Evolutionary conservation across 2,888 invertebrate genomes (phyloP).

Genomic region (Entomobrya multifasciata): DNA sequence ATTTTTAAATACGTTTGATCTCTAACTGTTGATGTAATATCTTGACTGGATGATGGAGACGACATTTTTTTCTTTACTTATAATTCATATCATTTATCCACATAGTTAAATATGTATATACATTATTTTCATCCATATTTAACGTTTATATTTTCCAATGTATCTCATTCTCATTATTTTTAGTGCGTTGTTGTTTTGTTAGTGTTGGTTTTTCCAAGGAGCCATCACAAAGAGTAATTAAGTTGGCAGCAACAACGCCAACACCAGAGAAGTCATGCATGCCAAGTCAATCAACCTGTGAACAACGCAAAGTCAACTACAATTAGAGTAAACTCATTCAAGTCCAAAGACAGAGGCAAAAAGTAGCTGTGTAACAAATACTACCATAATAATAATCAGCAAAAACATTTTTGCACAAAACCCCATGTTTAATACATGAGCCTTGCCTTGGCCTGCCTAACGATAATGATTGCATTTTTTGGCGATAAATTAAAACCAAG

Average conservation of each 20-base stretch:
- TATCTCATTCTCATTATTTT: too few relatives aligned
- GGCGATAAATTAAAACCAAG: background rate
- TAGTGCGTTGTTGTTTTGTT: background rate
- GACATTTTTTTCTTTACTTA: background rate
- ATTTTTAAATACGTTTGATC: conserved; percentile 29
- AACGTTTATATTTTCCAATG: background rate
- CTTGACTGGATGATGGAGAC: conserved; percentile 7
- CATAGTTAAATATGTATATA: background rate
- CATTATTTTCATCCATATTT: background rate
- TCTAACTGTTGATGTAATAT: background rate
- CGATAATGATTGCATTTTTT: background rate
- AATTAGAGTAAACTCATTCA: conserved; percentile 16
- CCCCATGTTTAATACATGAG: conserved; percentile 19
- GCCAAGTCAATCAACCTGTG: conserved; percentile 15
- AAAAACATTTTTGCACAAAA: background rate
- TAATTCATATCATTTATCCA: background rate
- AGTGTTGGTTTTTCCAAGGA: too few relatives aligned
- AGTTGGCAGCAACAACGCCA: background rate
- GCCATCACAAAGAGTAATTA: background rate
- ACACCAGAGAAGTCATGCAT: background rate
- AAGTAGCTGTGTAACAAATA: too few relatives aligned
- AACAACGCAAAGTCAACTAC: background rate
- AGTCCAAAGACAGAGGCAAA: background rate
- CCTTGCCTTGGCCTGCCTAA: conserved; percentile 44
- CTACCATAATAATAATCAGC: too few relatives aligned